Base-by-base conservation (phyloP, 2,888 invertebrate species). In the Drosophila mettleri region DNA sequence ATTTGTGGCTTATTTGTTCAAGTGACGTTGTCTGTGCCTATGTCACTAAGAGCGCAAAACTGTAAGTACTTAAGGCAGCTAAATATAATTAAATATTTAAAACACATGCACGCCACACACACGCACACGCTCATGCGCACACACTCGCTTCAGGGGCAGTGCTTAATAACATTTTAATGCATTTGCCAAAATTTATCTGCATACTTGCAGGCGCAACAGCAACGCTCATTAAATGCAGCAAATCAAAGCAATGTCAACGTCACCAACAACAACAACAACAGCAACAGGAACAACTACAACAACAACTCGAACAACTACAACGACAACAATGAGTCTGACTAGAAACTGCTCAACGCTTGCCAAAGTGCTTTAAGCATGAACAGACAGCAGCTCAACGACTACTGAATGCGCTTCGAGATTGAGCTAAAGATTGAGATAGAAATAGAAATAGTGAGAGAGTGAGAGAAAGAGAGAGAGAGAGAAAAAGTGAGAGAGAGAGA, bases 41-140 rank as follows among this genome's bases (percentile, higher is more conserved):
- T 71, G 75, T 80, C 85, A 84, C 75, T 72, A 71, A 81, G 81
- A 83, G 84, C 86, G 87, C 84, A 87, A 82, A 85, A 80, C 79
- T 87, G 88, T 85, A 85, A 85, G 80, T 85, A 87, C 88, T 85
- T 85, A 85, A 77, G 85, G 80, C 88, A 85, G 86, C 88, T 83
- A 86, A 86, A 88, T 86, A 86, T 86, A 86, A 86, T 86, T 86
- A 86, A 86, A 88, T 86, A 86, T 86, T 86, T 85, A 84, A 78
- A 69, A 54, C 69, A 81, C 64, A 84, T 66, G 78, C 60, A 60
- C 45, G 48, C 36, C 68, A 67, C 60, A 65, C 54, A 59, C 45
- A 48, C 57, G 59, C 53, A 43, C 34, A 34, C 45, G 53, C 60
- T 54, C 51, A 55, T 51, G 20, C 53, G 38, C 41, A 41, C 38